Conservation (phyloP, 1,140 invertebrate genomes). For the Drosophila grimshawi region DNA sequence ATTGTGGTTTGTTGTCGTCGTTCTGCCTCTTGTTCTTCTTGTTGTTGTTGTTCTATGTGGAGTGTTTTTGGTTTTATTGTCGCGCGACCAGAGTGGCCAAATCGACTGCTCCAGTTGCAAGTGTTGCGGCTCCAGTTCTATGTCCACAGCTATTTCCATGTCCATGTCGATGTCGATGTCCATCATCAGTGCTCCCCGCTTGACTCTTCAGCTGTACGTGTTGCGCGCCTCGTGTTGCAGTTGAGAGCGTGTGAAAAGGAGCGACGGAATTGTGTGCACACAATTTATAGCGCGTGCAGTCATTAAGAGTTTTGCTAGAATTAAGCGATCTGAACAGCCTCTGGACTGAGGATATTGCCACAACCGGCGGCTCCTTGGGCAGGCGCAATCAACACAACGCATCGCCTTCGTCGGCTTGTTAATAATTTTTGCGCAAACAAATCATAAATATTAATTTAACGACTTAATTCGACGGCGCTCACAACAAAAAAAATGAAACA, state of each 20-base stretch:
- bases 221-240: conserved; percentile 48
- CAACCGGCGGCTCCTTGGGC: conserved; percentile 10
- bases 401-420: conserved; percentile 26
- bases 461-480: conserved; percentile 75
- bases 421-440: conserved; percentile 76
- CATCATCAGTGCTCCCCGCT: conserved; percentile 7
- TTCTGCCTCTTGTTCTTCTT: conserved; percentile 16
- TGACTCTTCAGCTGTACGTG: conserved; percentile 48
- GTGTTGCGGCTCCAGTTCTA: conserved; percentile 1
- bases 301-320: conserved; percentile 73
- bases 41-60: conserved; percentile 1
- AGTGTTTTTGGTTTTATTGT: conserved; percentile 23
- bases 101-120: conserved; percentile 54
- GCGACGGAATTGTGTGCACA: conserved; percentile 34
- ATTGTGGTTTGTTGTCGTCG: conserved; percentile 49
- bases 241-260: conserved; percentile 70
- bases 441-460: conserved; percentile 81
- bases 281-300: conserved; percentile 71
- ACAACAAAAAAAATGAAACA: background rate
- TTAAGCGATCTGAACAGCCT: conserved; percentile 32
- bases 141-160: background rate
- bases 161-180: no score
- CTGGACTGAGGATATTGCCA: conserved; percentile 9
- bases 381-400: conserved; percentile 55
- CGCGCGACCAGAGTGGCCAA: conserved; percentile 43